These are phyloP conservation scores for Oreotrochilus melanogaster DNA, from an alignment of 2,113 vertebrate genomes.

Conservation along the genomic window DNA sequence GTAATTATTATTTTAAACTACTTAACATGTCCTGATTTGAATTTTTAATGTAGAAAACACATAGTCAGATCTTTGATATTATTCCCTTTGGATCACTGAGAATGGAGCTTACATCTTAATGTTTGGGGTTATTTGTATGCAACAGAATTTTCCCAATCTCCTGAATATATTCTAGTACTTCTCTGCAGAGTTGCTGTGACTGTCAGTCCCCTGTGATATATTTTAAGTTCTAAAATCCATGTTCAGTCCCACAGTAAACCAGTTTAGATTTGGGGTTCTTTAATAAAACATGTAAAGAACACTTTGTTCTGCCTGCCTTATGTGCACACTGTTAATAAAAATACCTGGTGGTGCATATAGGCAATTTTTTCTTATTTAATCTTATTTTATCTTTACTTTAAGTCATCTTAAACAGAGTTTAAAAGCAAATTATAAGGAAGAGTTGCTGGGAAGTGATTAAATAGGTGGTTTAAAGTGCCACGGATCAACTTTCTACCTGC, in stretches of 20 bases:
- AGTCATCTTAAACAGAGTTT: not conserved
- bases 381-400: too few species aligned
- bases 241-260: not conserved
- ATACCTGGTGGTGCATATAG: not conserved
- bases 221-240: not conserved
- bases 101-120: constrained; percentile 41
- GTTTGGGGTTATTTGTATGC: not conserved
- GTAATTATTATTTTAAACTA: constrained; percentile 81
- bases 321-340: not conserved
- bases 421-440: not conserved
- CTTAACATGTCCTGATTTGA: constrained; percentile 66
- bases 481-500: not conserved
- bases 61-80: constrained; percentile 34
- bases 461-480: not conserved
- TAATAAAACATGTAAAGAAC: not conserved
- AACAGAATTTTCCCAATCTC: not conserved
- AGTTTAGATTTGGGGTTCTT: not conserved
- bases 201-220: not conserved
- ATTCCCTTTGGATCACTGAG: constrained; percentile 56
- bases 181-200: not conserved
- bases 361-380: not conserved
- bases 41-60: constrained; percentile 75
- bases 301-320: not conserved
- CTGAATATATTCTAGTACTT: not conserved
- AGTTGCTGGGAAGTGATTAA: not conserved